These are phyloP conservation scores for Melitaea athalia DNA, from an alignment of 2,888 invertebrate genomes.

Conservation along the genomic window DNA sequence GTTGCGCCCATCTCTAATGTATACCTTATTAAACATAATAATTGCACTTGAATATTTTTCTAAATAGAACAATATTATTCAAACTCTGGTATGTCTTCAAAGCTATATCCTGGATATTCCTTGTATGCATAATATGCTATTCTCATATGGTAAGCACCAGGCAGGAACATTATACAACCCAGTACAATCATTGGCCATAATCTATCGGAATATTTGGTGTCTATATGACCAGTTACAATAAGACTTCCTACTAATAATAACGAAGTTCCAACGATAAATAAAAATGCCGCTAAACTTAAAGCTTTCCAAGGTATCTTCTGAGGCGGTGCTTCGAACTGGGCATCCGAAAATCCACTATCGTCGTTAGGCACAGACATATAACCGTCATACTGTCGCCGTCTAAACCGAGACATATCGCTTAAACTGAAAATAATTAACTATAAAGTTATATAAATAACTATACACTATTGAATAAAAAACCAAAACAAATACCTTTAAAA, in stretches of 20 bases:
- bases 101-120: constrained; percentile 92
- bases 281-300: constrained; percentile 87
- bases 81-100: constrained; percentile 94
- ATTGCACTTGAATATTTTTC: constrained; percentile 9
- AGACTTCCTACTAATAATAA: constrained; percentile 89
- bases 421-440: constrained; percentile 2
- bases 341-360: constrained; percentile 86
- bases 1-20: too few relatives aligned
- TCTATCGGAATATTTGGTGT: constrained; percentile 91
- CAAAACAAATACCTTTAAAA: neutral
- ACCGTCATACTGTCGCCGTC: constrained; percentile 83
- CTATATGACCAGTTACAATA: constrained; percentile 90
- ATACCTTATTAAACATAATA: constrained; percentile 8
- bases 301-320: constrained; percentile 93
- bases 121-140: constrained; percentile 93
- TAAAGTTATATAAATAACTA: neutral
- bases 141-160: constrained; percentile 94
- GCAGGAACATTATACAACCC: constrained; percentile 94
- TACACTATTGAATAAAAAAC: neutral
- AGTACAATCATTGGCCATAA: constrained; percentile 95
- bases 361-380: constrained; percentile 82
- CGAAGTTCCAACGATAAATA: constrained; percentile 89
- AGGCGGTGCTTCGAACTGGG: constrained; percentile 85
- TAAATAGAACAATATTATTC: constrained; percentile 66
- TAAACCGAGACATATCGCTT: constrained; percentile 82